Evolutionary conservation across 2,797 vertebrate genomes (phyloP), one percentile per base, ranked within the genome.

Genomic region (Alauda arvensis): DNA sequence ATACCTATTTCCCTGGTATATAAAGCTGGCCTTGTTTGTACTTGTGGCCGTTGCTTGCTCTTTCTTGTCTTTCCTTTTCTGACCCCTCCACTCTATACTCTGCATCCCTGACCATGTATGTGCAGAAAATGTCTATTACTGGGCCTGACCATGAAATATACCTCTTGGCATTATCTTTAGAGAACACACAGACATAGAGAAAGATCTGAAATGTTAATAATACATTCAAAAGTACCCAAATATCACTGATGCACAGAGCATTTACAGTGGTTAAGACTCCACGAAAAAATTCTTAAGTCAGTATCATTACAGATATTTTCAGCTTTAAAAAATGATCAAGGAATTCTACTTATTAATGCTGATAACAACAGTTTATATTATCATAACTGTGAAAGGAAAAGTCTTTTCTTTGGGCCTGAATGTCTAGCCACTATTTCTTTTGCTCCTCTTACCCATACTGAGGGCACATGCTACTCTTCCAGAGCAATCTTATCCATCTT

Each of bases 41-140:
- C 14, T 78, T 77, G 46, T 0, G 0, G 12, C 11, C 10, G 71
- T 89, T 1, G 0, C 10, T 42, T 59, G 6, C 9, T 45, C 17
- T 66, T 88, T 77, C 31, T 68, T 59, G 3, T 53, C 43, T 68
- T 83, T 31, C 23, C 20, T 60, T 3, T 20, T 66, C 6, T 60
- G 29, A 14, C 1, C 3, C 12, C 18, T 84, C 6, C 34, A 48
- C 5, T 14, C 6, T 9, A 4, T 19, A 16, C 17, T 29, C 12
- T 51, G 21, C 21, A n/a, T 40, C 26, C 10, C 25, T 43, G 15
- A 28, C 12, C 19, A 28, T 1, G 3, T 29, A 4, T 60, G 19
- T 65, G 78, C 34, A 51, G 52, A 57, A 90, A 87, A 68, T n/a
- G 7, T 14, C 5, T 39, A 37, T 51, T 52, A 57, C 7, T 0